phyloP scores from a whole-genome alignment of 2,797 vertebrate species.

The Eulemur rubriventer region DNA sequence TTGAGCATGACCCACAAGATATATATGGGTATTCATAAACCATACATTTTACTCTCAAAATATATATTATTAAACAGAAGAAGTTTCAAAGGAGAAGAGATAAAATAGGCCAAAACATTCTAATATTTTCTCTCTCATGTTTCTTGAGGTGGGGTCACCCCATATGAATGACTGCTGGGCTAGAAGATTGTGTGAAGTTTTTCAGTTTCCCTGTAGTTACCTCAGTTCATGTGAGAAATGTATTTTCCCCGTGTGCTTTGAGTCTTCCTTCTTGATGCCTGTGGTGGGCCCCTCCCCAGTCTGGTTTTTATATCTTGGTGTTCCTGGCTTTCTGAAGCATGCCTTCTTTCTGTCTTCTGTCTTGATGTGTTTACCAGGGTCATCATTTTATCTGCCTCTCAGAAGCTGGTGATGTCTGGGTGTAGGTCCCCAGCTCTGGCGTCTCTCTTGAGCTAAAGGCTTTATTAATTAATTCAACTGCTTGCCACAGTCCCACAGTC shows the following conservation, averaged over 20 bases:
- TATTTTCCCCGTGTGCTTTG: not conserved
- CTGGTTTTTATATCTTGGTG: not conserved
- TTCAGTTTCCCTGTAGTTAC: not conserved
- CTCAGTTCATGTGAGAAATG: not conserved
- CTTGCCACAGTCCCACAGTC: not conserved
- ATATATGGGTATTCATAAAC: not conserved
- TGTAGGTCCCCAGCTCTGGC: not conserved
- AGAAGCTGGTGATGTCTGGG: not conserved
- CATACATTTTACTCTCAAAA: not conserved
- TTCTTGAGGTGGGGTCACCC: not conserved
- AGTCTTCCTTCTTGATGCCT: not conserved
- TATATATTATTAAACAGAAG: not conserved
- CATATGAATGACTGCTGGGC: not conserved
- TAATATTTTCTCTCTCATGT: not conserved
- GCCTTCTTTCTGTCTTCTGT: not conserved
- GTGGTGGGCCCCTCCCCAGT: not conserved
- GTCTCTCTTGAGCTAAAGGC: not conserved
- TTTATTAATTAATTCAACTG: not conserved
- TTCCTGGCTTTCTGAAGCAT: not conserved
- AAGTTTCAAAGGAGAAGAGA: not conserved
- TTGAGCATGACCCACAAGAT: not conserved
- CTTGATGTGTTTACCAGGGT: too few relatives aligned
- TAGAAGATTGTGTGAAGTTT: not conserved
- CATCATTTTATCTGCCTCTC: not conserved
- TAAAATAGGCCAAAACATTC: not conserved